A percentile compares a stretch with the other conserved stretches of the same genome.
Evolutionary conservation across 2,797 vertebrate species (phyloP).

Genomic region (Sebastes baramenuke): DNA sequence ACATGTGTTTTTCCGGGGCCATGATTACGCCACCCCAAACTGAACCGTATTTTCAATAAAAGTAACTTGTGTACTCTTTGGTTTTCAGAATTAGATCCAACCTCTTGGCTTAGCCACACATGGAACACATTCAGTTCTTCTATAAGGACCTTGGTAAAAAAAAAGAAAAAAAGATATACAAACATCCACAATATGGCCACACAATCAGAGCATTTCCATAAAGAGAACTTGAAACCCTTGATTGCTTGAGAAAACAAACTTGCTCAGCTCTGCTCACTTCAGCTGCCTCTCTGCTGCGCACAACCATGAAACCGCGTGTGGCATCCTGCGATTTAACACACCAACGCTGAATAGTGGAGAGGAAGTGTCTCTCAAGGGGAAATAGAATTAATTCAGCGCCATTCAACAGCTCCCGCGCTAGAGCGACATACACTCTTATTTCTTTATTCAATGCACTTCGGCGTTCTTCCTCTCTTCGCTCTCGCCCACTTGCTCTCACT

Average conservation of each 20-base stretch:
- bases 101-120: slow-evolving; percentile 40
- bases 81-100: slow-evolving; percentile 40
- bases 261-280: slow-evolving; percentile 48
- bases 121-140: slow-evolving; percentile 38
- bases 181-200: slow-evolving; percentile 44
- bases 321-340: slow-evolving; percentile 75
- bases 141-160: not conserved
- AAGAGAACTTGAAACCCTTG: slow-evolving; percentile 65
- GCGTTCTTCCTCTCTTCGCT: slow-evolving; percentile 32
- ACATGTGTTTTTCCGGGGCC: slow-evolving; percentile 32
- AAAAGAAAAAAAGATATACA: slow-evolving; percentile 14
- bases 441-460: slow-evolving; percentile 48
- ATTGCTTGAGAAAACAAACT: slow-evolving; percentile 69
- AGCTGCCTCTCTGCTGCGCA: slow-evolving; percentile 59
- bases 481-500: slow-evolving; percentile 46
- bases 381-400: slow-evolving; percentile 69
- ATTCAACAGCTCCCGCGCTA: slow-evolving; percentile 63
- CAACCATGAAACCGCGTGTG: slow-evolving; percentile 75
- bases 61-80: slow-evolving; percentile 23
- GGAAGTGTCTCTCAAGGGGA: slow-evolving; percentile 75
- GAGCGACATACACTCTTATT: slow-evolving; percentile 64
- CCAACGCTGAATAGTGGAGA: slow-evolving; percentile 72
- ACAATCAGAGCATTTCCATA: slow-evolving; percentile 56
- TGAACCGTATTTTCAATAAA: slow-evolving; percentile 37
- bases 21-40: slow-evolving; percentile 19